Evolutionary conservation across 2,888 invertebrate genomes (phyloP).

Genomic region (Mactromeris polynyma): DNA sequence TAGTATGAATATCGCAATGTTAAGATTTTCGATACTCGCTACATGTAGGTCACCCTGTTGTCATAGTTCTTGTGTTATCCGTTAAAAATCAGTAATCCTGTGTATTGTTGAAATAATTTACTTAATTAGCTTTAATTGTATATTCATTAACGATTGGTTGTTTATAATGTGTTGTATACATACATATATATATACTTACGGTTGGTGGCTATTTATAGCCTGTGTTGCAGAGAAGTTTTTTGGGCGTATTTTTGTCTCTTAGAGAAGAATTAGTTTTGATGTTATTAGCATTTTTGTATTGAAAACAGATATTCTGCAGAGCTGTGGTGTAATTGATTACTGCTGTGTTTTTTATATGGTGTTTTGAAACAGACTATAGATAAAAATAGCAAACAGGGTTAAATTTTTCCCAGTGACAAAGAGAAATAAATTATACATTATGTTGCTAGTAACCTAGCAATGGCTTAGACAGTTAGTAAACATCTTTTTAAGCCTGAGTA

Average conservation of each 20-base stretch:
- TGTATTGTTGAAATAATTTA: background rate
- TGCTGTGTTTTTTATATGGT: background rate
- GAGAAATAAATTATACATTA: background rate
- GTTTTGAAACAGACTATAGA: background rate
- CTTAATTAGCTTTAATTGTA: background rate
- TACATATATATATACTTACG: background rate
- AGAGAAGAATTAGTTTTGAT: too few species aligned
- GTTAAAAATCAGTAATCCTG: background rate
- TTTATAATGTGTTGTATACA: background rate
- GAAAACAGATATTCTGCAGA: background rate
- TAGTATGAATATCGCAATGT: background rate
- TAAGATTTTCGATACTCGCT: background rate
- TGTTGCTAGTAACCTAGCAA: background rate
- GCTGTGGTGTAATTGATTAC: background rate
- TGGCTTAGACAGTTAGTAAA: background rate
- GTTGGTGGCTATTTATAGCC: background rate
- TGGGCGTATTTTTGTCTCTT: background rate
- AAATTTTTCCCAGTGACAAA: constrained; percentile 7
- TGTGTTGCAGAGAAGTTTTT: background rate
- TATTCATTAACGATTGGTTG: background rate
- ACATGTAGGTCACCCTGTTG: background rate
- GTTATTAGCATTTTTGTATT: background rate
- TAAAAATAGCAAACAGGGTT: background rate
- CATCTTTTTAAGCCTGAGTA: background rate
- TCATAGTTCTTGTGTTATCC: background rate